Evolutionary conservation across 2,113 vertebrate genomes (phyloP).

Genomic region (Mystacornis crossleyi): DNA sequence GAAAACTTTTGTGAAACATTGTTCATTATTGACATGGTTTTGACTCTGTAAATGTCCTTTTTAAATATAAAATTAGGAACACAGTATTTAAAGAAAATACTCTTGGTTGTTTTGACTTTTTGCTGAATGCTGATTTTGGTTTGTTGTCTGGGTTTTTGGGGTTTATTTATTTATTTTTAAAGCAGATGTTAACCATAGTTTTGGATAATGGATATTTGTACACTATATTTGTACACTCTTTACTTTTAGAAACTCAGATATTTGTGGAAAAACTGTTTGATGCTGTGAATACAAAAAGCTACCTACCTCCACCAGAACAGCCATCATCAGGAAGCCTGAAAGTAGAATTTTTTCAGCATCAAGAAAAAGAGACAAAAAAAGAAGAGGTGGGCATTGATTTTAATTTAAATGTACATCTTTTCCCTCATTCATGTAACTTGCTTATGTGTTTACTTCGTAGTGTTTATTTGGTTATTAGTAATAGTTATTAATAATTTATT

Average conservation of each 20-base stretch:
- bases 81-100: neutral
- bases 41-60: neutral
- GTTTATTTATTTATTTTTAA: neutral
- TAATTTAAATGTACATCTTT: neutral
- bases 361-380: slow-evolving; percentile 92
- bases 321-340: slow-evolving; percentile 81
- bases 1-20: neutral
- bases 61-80: neutral
- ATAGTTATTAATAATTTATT: neutral
- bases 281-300: slow-evolving; percentile 94
- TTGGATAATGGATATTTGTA: neutral
- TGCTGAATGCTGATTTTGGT: neutral
- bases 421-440: neutral
- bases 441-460: neutral
- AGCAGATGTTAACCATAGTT: neutral
- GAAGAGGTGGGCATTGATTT: slow-evolving; percentile 77
- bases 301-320: slow-evolving; percentile 90
- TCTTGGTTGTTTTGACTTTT: neutral
- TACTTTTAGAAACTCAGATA: slow-evolving; percentile 89
- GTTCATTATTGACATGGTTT: neutral
- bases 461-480: neutral
- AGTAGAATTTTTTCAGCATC: slow-evolving; percentile 83
- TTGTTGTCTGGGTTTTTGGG: neutral
- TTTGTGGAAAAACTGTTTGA: slow-evolving; percentile 99
- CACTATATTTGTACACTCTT: neutral